phyloP scores from a whole-genome alignment of 2,888 invertebrate genomes.

The Arrhopalites spinosus region DNA sequence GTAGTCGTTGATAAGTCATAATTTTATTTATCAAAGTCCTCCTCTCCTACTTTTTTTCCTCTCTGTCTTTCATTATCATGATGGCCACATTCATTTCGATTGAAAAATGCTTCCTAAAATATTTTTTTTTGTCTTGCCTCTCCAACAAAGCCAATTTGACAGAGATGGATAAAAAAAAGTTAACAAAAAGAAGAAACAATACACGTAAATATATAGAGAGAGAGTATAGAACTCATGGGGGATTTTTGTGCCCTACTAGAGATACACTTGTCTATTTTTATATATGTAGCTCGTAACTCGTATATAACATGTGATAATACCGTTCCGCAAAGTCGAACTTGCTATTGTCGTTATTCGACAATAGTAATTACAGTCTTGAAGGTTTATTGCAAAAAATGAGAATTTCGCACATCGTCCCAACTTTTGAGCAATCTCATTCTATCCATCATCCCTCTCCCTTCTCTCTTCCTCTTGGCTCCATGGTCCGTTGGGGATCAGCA shows the following conservation, averaged over 20 bases:
- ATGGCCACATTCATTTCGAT: no score
- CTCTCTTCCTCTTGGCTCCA: background rate
- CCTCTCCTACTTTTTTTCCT: background rate
- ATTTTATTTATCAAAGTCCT: background rate
- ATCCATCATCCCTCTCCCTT: constrained; percentile 13
- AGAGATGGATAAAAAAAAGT: no score
- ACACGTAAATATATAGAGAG: no score
- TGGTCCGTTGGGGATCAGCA: background rate
- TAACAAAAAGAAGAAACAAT: no score
- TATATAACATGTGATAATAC: constrained; percentile 1
- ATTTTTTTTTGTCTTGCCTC: no score
- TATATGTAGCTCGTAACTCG: background rate
- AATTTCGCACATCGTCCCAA: constrained; percentile 33
- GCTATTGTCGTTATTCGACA: no score
- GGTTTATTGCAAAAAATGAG: constrained; percentile 41
- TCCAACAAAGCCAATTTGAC: no score
- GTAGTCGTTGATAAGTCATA: background rate
- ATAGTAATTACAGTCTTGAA: constrained; percentile 39
- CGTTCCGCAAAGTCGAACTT: constrained; percentile 10
- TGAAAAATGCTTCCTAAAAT: no score
- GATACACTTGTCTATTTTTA: no score
- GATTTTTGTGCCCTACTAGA: no score
- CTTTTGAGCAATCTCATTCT: constrained; percentile 23
- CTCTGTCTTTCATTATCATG: background rate
- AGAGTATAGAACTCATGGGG: no score